Evolutionary conservation across 2,797 vertebrate species (phyloP).

Genomic region (Florisuga fusca): DNA sequence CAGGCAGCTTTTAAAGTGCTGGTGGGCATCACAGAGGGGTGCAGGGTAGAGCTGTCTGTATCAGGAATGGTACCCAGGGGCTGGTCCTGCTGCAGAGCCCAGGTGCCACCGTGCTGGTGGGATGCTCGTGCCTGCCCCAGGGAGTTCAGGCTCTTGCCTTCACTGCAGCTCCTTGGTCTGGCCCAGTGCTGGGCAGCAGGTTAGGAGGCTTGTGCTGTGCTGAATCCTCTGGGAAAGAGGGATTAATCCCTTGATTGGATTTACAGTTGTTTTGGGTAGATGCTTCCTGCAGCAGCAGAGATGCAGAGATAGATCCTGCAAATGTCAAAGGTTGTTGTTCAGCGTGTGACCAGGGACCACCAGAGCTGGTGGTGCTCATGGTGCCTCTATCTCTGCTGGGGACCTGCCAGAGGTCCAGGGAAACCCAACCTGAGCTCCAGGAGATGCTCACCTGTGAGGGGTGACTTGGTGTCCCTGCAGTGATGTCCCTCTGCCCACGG

Average conservation of each 20-base stretch:
- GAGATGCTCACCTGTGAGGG: accelerated
- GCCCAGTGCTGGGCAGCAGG: background rate
- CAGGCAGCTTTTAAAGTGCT: background rate
- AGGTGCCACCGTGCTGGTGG: background rate
- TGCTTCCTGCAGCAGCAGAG: background rate
- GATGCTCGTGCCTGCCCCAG: background rate
- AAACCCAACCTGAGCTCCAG: background rate
- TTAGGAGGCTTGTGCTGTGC: background rate
- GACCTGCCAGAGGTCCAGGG: background rate
- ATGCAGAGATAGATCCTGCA: background rate
- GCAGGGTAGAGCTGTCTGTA: background rate
- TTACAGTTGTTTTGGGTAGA: background rate
- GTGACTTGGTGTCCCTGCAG: background rate
- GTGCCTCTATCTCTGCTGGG: accelerated
- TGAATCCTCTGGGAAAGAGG: background rate
- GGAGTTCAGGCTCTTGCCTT: too few species aligned
- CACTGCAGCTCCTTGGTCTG: background rate
- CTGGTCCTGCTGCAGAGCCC: background rate
- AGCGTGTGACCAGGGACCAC: accelerated
- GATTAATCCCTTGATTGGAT: constrained; percentile 11
- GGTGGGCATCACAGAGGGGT: background rate
- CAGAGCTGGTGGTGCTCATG: background rate
- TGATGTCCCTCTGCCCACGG: background rate
- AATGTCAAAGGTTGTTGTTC: background rate
- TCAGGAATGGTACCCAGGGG: background rate